phyloP scores from a whole-genome alignment of 2,113 vertebrate species.

The Sinocyclocheilus grahami region DNA sequence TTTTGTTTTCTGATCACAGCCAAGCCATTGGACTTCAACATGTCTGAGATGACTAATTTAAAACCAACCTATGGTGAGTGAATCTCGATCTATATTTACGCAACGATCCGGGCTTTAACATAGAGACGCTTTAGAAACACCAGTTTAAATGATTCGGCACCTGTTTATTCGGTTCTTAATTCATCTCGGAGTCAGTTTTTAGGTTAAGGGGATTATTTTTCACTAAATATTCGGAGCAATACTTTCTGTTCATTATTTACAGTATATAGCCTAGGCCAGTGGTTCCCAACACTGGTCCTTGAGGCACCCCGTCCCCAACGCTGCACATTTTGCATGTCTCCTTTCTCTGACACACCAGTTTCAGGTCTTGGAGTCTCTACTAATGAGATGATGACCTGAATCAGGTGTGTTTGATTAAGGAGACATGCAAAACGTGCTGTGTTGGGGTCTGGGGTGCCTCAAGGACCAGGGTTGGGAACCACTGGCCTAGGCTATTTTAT shows the following conservation, averaged over 20 bases:
- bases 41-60: slow-evolving; percentile 63
- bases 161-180: not conserved
- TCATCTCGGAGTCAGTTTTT: not conserved
- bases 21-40: slow-evolving; percentile 49
- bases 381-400: no score
- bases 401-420: no score
- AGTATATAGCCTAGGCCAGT: no score
- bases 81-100: not conserved
- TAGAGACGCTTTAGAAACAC: not conserved
- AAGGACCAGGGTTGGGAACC: no score
- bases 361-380: no score
- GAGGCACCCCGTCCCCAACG: no score
- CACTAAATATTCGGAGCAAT: not conserved
- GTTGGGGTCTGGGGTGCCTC: no score
- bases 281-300: no score
- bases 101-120: not conserved
- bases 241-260: not conserved
- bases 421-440: no score
- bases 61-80: slow-evolving; percentile 62
- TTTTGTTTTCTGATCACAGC: slow-evolving; percentile 43
- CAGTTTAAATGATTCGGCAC: no score
- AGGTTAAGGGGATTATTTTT: not conserved
- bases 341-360: no score
- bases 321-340: no score
- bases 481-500: not conserved